phyloP scores from a whole-genome alignment of 1,140 invertebrate species.

The Lepidurus apus region DNA sequence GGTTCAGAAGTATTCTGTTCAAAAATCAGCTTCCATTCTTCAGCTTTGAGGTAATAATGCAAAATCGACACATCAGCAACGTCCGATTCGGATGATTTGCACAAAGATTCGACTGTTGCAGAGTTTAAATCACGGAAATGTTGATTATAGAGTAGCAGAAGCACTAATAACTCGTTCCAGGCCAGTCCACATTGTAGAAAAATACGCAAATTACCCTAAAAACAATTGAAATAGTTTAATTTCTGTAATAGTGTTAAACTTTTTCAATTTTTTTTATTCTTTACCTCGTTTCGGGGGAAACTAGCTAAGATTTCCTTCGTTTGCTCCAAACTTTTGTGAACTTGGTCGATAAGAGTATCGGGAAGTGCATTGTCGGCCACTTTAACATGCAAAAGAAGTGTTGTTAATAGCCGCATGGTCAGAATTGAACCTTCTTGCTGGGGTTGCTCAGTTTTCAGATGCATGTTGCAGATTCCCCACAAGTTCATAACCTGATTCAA shows the following conservation, averaged over 20 bases:
- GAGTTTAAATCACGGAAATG: not conserved
- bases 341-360: not conserved
- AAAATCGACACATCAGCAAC: not conserved
- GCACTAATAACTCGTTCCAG: not conserved
- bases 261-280: not conserved
- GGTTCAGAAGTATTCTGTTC: not conserved
- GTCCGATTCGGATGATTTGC: not conserved
- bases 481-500: not conserved
- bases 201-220: not conserved
- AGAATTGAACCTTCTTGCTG: not conserved
- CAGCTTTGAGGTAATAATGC: not conserved
- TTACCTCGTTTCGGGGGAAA: not conserved
- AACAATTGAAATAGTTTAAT: not conserved
- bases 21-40: not conserved
- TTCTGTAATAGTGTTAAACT: not conserved
- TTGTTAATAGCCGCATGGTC: not conserved
- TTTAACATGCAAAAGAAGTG: not conserved
- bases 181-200: not conserved
- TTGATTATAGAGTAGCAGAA: not conserved
- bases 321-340: not conserved
- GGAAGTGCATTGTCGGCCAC: not conserved
- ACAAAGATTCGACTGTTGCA: not conserved
- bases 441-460: not conserved
- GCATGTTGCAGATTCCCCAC: not conserved
- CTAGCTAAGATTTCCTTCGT: not conserved